Evolutionary conservation across 2,113 vertebrate species (phyloP).

Genomic region (Larimichthys crocea): DNA sequence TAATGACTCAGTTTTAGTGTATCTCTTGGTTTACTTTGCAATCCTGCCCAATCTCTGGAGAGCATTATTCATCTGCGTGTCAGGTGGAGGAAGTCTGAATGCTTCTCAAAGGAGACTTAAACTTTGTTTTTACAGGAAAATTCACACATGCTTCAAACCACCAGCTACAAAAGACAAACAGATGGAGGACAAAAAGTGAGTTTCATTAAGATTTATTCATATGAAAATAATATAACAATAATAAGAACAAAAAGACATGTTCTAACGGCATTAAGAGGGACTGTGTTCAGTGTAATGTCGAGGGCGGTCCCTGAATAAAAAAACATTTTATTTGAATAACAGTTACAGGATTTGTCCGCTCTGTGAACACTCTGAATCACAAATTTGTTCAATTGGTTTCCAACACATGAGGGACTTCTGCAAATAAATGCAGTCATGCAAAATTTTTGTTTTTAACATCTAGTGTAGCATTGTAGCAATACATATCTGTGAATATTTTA

Average conservation of each 20-base stretch:
- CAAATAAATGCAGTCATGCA: slow-evolving; percentile 70
- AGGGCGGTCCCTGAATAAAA: slow-evolving; percentile 41
- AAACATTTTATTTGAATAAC: slow-evolving; percentile 38
- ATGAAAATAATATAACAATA: slow-evolving; percentile 83
- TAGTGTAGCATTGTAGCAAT: slow-evolving; percentile 47
- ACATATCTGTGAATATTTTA: slow-evolving; percentile 53
- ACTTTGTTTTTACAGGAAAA: slow-evolving; percentile 19
- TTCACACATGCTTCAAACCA: slow-evolving; percentile 1
- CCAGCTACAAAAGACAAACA: slow-evolving; percentile 27
- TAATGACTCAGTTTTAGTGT: slow-evolving; percentile 35
- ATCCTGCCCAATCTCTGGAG: slow-evolving; percentile 31
- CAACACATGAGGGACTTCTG: slow-evolving; percentile 34
- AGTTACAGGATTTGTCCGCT: slow-evolving; percentile 32
- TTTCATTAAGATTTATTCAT: slow-evolving; percentile 80
- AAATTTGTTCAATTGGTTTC: slow-evolving; percentile 44
- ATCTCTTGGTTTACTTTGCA: slow-evolving; percentile 38
- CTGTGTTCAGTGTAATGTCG: slow-evolving; percentile 48
- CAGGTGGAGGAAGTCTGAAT: slow-evolving; percentile 30
- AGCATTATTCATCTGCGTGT: slow-evolving; percentile 62
- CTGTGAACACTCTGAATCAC: slow-evolving; percentile 37
- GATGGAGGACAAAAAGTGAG: slow-evolving; percentile 1
- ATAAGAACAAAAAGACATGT: slow-evolving; percentile 67
- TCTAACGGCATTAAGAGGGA: slow-evolving; percentile 62
- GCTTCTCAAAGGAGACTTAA: slow-evolving; percentile 22
- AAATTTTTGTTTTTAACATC: slow-evolving; percentile 28